phyloP scores from a whole-genome alignment of 2,888 invertebrate genomes.

The Leistus spinibarbis region DNA sequence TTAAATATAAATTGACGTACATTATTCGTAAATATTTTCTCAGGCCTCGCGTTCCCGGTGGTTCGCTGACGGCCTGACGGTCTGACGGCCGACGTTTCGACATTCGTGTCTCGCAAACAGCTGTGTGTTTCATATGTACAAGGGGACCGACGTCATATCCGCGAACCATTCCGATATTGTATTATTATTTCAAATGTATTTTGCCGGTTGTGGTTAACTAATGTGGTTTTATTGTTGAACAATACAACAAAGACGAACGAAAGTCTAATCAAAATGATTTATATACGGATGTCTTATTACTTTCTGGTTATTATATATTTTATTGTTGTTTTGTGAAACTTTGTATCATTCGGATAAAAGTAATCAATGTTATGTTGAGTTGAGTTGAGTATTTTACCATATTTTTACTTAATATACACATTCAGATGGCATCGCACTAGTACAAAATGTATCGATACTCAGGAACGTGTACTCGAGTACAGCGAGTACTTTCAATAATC shows the following conservation, averaged over 20 bases:
- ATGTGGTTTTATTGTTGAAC: neutral
- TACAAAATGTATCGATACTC: too few species aligned
- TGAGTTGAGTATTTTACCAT: too few species aligned
- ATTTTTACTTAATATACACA: too few species aligned
- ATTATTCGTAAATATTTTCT: conserved; percentile 35
- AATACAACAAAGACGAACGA: neutral
- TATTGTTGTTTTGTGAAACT: too few species aligned
- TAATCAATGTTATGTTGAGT: too few species aligned
- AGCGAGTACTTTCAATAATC: too few species aligned
- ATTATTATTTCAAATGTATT: neutral
- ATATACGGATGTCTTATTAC: too few species aligned
- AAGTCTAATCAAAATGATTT: too few species aligned
- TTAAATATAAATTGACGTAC: conserved; percentile 38
- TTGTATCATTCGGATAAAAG: too few species aligned
- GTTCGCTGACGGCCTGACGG: conserved; percentile 27
- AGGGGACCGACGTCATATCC: conserved; percentile 14
- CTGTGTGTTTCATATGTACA: conserved; percentile 5
- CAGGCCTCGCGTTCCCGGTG: conserved; percentile 28
- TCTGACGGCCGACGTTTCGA: neutral
- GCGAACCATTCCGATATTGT: neutral
- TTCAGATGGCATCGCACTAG: too few species aligned
- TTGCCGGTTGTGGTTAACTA: neutral
- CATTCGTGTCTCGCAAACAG: conserved; percentile 8
- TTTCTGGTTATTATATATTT: too few species aligned
- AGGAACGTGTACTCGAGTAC: too few species aligned